phyloP scores from a whole-genome alignment of 2,888 invertebrate species.

The Euzophera pinguis region DNA sequence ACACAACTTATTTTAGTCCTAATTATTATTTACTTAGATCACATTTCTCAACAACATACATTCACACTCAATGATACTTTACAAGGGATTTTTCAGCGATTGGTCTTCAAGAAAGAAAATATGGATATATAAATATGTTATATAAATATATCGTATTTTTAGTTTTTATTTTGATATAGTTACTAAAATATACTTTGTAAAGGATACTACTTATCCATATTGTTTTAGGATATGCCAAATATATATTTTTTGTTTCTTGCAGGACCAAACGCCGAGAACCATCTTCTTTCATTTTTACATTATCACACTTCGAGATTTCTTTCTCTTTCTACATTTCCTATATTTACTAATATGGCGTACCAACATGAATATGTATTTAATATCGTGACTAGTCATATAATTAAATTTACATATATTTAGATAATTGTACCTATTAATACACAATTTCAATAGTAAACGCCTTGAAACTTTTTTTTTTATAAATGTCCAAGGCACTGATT shows the following conservation, averaged over 20 bases:
- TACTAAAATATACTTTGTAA: too few relatives aligned
- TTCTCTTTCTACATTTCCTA: slow-evolving; percentile 26
- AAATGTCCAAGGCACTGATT: slow-evolving; percentile 49
- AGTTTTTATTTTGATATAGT: neutral
- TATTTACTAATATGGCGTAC: slow-evolving; percentile 44
- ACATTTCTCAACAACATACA: slow-evolving; percentile 57
- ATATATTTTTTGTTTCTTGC: too few relatives aligned
- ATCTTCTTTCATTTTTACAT: slow-evolving; percentile 34
- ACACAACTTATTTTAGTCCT: slow-evolving; percentile 20
- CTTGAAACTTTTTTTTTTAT: slow-evolving; percentile 46
- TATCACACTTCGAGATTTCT: slow-evolving; percentile 56
- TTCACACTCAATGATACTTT: slow-evolving; percentile 34
- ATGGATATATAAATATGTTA: neutral
- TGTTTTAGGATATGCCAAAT: too few relatives aligned
- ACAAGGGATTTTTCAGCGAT: neutral
- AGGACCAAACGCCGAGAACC: neutral
- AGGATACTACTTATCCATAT: too few relatives aligned
- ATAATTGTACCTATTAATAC: slow-evolving; percentile 29
- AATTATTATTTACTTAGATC: slow-evolving; percentile 57
- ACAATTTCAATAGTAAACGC: slow-evolving; percentile 22
- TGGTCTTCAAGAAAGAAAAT: neutral
- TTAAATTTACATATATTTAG: slow-evolving; percentile 36
- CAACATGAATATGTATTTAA: slow-evolving; percentile 33
- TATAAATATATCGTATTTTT: neutral
- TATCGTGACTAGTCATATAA: slow-evolving; percentile 57